These are phyloP conservation scores for Sycophaga agraensis DNA, from an alignment of 1,140 invertebrate species.

Conservation along the genomic window DNA sequence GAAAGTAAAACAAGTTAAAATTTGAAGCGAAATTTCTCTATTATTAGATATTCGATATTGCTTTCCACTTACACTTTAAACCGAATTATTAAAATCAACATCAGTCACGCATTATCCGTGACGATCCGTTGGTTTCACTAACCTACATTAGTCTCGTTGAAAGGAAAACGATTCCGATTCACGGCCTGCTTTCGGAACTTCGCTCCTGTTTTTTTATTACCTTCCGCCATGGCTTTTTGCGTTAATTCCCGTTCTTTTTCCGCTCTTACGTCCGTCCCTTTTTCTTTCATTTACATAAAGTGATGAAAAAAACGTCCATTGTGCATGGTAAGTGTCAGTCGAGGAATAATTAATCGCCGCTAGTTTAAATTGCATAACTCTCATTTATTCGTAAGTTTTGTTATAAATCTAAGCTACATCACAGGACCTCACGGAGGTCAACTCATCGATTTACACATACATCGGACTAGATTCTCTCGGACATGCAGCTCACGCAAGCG, in stretches of 20 bases:
- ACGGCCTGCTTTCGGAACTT: slow-evolving; percentile 46
- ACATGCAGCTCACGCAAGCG: background rate
- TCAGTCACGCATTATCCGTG: slow-evolving; percentile 41
- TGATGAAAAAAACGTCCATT: background rate
- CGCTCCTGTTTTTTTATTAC: slow-evolving; percentile 3
- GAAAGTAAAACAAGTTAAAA: no score
- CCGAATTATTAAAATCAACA: slow-evolving; percentile 38
- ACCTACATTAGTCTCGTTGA: slow-evolving; percentile 54
- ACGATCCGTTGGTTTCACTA: slow-evolving; percentile 56
- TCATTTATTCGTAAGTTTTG: slow-evolving; percentile 7
- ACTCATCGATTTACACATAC: slow-evolving; percentile 28
- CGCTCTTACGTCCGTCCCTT: background rate
- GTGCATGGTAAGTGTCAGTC: no score
- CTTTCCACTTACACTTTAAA: slow-evolving; percentile 41
- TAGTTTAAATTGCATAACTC: background rate
- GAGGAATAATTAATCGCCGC: no score
- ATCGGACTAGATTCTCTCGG: slow-evolving; percentile 47
- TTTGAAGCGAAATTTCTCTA: slow-evolving; percentile 5
- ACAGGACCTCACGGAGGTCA: slow-evolving; percentile 33
- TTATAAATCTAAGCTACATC: slow-evolving; percentile 26
- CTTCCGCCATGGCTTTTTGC: slow-evolving; percentile 1
- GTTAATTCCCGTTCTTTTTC: background rate
- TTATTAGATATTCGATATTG: background rate
- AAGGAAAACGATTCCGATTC: slow-evolving; percentile 54
- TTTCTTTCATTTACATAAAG: background rate